A percentile compares a stretch with the other conserved stretches of the same genome.
Evolutionary conservation across 2,113 vertebrate genomes (phyloP).

Genomic region (Meles meles): DNA sequence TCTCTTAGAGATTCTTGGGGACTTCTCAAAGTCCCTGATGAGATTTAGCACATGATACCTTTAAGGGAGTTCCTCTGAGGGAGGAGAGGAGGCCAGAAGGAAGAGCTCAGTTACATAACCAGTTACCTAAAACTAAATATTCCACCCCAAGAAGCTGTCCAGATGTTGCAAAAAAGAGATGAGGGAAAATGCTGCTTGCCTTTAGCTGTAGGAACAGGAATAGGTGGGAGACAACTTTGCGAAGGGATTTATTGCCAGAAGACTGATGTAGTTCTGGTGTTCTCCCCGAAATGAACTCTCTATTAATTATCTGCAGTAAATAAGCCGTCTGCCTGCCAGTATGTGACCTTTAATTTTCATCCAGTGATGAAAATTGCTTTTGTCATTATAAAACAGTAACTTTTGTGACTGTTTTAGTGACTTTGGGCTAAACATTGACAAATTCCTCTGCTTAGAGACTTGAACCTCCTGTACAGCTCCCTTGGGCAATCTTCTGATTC

Average conservation of each 20-base stretch:
- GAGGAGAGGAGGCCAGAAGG: constrained; percentile 32
- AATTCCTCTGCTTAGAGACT: background rate
- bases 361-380: background rate
- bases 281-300: constrained; percentile 31
- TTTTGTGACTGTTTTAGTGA: constrained; percentile 25
- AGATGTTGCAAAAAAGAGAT: constrained; percentile 50
- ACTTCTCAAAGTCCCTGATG: constrained; percentile 42
- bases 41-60: constrained; percentile 52
- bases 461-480: background rate
- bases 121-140: constrained; percentile 78
- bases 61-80: constrained; percentile 67
- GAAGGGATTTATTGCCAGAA: background rate
- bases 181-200: constrained; percentile 16
- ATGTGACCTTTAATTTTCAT: background rate
- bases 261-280: constrained; percentile 11
- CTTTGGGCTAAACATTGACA: constrained; percentile 18
- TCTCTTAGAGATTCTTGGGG: constrained; percentile 46
- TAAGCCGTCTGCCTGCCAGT: background rate
- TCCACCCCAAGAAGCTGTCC: constrained; percentile 72
- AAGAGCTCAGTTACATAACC: constrained; percentile 79
- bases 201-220: background rate
- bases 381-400: constrained; percentile 26
- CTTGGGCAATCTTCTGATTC: background rate
- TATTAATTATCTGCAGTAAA: constrained; percentile 8
- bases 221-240: constrained; percentile 50